Base-by-base conservation (phyloP, 2,113 vertebrate species). In the Ophiodon elongatus region DNA sequence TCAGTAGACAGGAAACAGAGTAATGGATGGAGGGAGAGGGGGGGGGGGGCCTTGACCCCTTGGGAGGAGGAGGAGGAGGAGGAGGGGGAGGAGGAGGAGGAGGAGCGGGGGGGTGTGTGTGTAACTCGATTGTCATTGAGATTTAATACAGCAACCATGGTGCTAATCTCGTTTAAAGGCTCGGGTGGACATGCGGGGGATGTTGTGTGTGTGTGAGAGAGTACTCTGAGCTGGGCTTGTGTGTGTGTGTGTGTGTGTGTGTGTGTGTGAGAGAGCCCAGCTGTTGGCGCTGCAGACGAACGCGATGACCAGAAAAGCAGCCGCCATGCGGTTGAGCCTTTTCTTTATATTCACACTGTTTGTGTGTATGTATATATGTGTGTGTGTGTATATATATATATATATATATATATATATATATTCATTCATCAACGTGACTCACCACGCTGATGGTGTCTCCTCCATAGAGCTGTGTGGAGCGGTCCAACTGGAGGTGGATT, bases 61-160 rank as follows among this genome's bases (percentile, higher is more conserved):
- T n/a, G n/a, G n/a, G n/a, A n/a, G n/a, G n/a, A n/a, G n/a, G n/a
- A n/a, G n/a, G n/a, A n/a, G n/a, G n/a, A n/a, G n/a, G n/a, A n/a
- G 52, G 45, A 15, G 43, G 52, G 3, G 2, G 14, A 8, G 86
- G 54, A 41, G 37, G 3, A 8, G 37, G 37, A 8, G 37, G 80
- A n/a, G n/a, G n/a, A n/a, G n/a, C n/a, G n/a, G 52, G 77, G 64
- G 23, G 54, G 74, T 73, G 72, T 60, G 79, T n/a, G 84, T 62
- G 17, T 88, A 91, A 88, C 84, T 91, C 79, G 76, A 94, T 93
- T 92, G 85, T 91, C 89, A 90, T 89, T 91, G 86, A 90, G 91
- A 93, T 91, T 92, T 90, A 88, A 89, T 87, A 72, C 89, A 79
- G 90, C 67, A 47, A 45, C 73, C 82, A 76, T 43, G 70, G 75